These are phyloP conservation scores for Bembecia ichneumoniformis DNA, from an alignment of 2,888 invertebrate genomes.

Conservation along the genomic window DNA sequence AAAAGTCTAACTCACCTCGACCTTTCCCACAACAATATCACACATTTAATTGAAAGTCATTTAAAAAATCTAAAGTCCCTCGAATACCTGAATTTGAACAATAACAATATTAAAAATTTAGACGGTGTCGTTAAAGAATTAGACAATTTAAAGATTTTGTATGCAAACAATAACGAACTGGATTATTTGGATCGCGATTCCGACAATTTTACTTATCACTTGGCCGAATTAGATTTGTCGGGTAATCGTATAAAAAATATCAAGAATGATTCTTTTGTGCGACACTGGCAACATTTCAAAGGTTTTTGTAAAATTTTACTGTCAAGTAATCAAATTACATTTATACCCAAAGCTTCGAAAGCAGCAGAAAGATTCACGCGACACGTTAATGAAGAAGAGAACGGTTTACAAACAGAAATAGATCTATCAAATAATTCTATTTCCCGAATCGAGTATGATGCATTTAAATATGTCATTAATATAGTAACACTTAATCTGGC, in stretches of 20 bases:
- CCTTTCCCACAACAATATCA: slow-evolving; percentile 32
- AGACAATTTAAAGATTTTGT: slow-evolving; percentile 42
- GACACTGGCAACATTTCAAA: slow-evolving; percentile 50
- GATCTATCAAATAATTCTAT: slow-evolving; percentile 52
- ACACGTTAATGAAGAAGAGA: slow-evolving; percentile 16
- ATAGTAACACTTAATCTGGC: slow-evolving; percentile 45
- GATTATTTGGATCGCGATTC: slow-evolving; percentile 40
- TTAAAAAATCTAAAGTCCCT: slow-evolving; percentile 32
- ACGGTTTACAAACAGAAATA: slow-evolving; percentile 39
- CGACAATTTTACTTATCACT: slow-evolving; percentile 43
- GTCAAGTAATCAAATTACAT: slow-evolving; percentile 39
- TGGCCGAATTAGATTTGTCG: slow-evolving; percentile 56
- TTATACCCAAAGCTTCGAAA: slow-evolving; percentile 37
- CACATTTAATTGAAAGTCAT: slow-evolving; percentile 33
- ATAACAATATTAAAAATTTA: slow-evolving; percentile 31
- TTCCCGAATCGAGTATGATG: slow-evolving; percentile 38
- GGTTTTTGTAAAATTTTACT: slow-evolving; percentile 45
- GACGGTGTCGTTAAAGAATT: slow-evolving; percentile 54
- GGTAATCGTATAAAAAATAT: slow-evolving; percentile 38
- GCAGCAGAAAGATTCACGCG: slow-evolving; percentile 23
- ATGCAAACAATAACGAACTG: slow-evolving; percentile 41
- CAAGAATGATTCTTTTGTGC: slow-evolving; percentile 37
- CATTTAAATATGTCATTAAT: slow-evolving; percentile 41
- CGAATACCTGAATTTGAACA: slow-evolving; percentile 26
- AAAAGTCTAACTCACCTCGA: slow-evolving; percentile 22